These are phyloP conservation scores for Hirtodrosophila cameraria DNA, from an alignment of 2,888 invertebrate genomes.

Conservation along the genomic window DNA sequence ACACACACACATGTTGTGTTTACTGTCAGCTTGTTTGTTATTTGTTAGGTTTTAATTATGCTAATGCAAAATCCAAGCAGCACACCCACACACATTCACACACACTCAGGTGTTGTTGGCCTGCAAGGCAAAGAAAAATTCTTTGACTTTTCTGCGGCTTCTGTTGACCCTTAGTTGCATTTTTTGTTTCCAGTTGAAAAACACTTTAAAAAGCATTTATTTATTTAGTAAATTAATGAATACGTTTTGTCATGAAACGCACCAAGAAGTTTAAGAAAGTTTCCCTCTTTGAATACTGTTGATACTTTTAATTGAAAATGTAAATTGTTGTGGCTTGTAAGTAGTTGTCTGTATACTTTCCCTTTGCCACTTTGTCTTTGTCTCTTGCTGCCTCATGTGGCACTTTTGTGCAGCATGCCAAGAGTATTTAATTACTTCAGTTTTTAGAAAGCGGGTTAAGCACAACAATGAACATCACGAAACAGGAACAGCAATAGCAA, in stretches of 20 bases:
- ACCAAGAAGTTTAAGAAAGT: conserved; percentile 6
- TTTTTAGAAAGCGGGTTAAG: conserved; percentile 6
- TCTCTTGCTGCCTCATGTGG: conserved; percentile 11
- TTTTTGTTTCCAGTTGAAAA: conserved; percentile 37
- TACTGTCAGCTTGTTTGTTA: conserved; percentile 45
- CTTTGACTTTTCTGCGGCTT: conserved; percentile 42
- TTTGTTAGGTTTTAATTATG: conserved; percentile 73
- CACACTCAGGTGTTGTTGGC: conserved; percentile 42
- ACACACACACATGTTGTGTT: conserved; percentile 31
- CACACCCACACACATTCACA: conserved; percentile 7
- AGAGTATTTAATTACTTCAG: conserved; percentile 55
- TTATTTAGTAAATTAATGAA: conserved; percentile 54
- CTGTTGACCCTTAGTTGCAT: conserved; percentile 46
- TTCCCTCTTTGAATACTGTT: neutral
- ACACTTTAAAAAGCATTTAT: conserved; percentile 25
- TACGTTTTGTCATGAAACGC: conserved; percentile 17
- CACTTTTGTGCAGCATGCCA: conserved; percentile 7
- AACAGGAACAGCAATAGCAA: no score
- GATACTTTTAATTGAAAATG: conserved; percentile 61
- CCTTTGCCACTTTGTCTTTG: neutral
- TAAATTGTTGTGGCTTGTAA: conserved; percentile 41
- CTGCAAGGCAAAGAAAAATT: conserved; percentile 32
- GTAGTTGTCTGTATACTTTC: conserved; percentile 7
- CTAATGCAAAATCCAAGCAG: conserved; percentile 65
- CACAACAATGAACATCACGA: neutral